These are phyloP conservation scores for Trididemnum clinides DNA, from an alignment of 23 tunicate genomes.

Conservation along the genomic window DNA sequence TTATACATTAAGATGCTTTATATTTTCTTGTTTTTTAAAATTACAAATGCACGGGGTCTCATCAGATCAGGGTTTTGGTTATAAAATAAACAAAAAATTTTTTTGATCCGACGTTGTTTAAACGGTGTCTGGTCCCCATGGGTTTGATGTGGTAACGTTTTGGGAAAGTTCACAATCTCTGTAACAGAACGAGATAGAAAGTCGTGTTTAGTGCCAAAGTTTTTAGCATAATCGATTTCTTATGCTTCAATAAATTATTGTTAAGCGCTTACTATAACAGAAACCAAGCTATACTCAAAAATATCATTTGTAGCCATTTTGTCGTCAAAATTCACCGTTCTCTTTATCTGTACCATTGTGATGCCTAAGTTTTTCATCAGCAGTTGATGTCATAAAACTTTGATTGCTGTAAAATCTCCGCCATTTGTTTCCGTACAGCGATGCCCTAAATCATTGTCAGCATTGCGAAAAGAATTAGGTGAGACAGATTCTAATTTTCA, in stretches of 20 bases:
- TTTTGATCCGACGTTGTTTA: background rate
- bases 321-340: too few species aligned
- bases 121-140: background rate
- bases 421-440: background rate
- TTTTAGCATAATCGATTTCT: background rate
- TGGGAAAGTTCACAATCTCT: background rate
- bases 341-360: background rate
- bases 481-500: background rate
- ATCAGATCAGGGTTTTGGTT: too few species aligned
- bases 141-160: background rate
- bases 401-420: background rate
- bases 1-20: background rate
- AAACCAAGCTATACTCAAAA: too few species aligned
- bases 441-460: background rate
- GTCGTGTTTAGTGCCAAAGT: background rate
- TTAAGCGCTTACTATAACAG: too few species aligned
- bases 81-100: too few species aligned
- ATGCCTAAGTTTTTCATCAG: background rate
- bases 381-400: background rate
- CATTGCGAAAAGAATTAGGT: background rate
- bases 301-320: too few species aligned
- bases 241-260: background rate
- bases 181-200: background rate
- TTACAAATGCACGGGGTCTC: background rate
- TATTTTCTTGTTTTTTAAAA: background rate